These are phyloP conservation scores for Manduca sexta DNA, from an alignment of 1,140 invertebrate species.

Conservation along the genomic window DNA sequence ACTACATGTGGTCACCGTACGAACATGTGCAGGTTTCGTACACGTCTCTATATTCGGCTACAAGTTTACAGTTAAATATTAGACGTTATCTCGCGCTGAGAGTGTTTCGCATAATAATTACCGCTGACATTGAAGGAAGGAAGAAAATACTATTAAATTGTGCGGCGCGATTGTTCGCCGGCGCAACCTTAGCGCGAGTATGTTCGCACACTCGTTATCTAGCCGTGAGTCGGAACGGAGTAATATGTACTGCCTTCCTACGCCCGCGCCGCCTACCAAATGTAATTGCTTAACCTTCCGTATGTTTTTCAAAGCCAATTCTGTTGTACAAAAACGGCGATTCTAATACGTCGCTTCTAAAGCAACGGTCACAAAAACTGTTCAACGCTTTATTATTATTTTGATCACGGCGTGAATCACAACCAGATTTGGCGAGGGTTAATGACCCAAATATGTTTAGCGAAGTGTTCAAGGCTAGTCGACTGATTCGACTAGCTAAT, in stretches of 20 bases:
- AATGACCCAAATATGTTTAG: conserved; percentile 69
- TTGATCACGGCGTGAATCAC: conserved; percentile 66
- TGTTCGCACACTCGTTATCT: conserved; percentile 17
- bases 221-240: conserved; percentile 9
- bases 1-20: conserved; percentile 32
- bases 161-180: conserved; percentile 10
- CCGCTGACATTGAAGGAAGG: conserved; percentile 21
- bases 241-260: conserved; percentile 15
- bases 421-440: conserved; percentile 68
- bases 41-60: not conserved
- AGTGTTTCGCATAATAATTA: not conserved
- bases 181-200: conserved; percentile 7
- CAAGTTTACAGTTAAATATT: not conserved
- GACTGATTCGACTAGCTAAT: conserved; percentile 55
- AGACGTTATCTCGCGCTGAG: not conserved
- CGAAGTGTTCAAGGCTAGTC: conserved; percentile 65
- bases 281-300: conserved; percentile 42
- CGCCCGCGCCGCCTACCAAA: conserved; percentile 24
- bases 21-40: conserved; percentile 20
- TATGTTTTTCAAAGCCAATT: conserved; percentile 36
- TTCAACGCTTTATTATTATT: conserved; percentile 64
- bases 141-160: conserved; percentile 14
- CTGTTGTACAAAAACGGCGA: conserved; percentile 36
- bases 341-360: conserved; percentile 47
- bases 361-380: conserved; percentile 63